Evolutionary conservation across 1,140 invertebrate genomes (phyloP), one percentile per base, ranked within the genome.

Genomic region (Scaptomyza pallida): DNA sequence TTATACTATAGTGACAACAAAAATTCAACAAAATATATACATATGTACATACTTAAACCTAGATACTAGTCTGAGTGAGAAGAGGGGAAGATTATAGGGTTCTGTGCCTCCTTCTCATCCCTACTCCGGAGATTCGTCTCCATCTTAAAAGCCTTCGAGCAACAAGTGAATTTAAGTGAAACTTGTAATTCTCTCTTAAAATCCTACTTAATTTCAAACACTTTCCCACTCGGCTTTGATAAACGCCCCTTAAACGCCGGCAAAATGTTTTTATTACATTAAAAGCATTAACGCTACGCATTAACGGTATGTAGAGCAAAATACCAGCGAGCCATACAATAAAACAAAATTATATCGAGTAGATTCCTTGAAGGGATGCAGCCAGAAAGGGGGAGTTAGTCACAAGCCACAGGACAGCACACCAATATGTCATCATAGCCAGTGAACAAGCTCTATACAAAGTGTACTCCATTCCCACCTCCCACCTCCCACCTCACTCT

Each of bases 231-330:
- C 13, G 12, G 44, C 33, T 47, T 47, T 21, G 47, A 35, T 48
- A 60, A 72, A 57, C 67, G 72, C 75, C 70, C 74, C 83, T 67
- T 82, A 78, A 88, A 88, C 52, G 83, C 57, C 72, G 74, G 74
- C 71, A 73, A 89, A 89, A 89, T 89, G 85, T 73, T 89, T 86
- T 89, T 89, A 89, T 89, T 89, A 79, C 83, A 88, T 88, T 88
- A 89, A 83, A 88, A 88, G 83, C 83, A 89, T 88, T 88, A 88
- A 88, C 65, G 65, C 51, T 57, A 45, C 23, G 44, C 83, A 89
- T 89, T 89, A 76, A 89, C 75, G 77, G 64, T 72, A 83, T 81
- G 68, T 88, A 78, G 78, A 77, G 81, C 82, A 77, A 64, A 80
- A 61, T 72, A 77, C 63, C 70, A 60, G 70, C 37, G 21, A 62